Conservation (phyloP, 2,797 vertebrate genomes). For the Cyclura pinguis region DNA sequence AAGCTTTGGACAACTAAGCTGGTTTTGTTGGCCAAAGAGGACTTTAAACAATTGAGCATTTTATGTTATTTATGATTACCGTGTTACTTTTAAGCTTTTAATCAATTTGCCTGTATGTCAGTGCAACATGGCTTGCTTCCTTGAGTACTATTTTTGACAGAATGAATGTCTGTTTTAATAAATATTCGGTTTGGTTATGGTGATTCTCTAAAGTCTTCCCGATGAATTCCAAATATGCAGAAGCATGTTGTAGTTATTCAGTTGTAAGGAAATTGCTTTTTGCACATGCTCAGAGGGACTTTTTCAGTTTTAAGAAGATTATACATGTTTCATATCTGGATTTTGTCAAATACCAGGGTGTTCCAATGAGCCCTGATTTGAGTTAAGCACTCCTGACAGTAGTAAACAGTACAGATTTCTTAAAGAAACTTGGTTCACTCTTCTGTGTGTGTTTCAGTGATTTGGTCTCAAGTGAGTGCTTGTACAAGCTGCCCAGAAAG, state of each 20-base stretch:
- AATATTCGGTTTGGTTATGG: neutral
- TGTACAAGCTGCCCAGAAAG: fast-evolving
- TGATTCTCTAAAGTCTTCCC: too few species aligned
- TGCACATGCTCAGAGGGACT: neutral
- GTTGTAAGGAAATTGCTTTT: neutral
- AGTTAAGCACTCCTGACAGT: neutral
- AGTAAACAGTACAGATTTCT: neutral
- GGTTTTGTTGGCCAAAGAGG: too few species aligned
- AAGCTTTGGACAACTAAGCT: too few species aligned
- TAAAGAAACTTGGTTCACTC: neutral
- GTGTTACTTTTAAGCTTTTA: too few species aligned
- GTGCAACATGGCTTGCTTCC: too few species aligned
- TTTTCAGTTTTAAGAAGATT: neutral
- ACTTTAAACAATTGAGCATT: too few species aligned
- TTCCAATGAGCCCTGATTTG: neutral
- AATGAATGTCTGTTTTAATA: neutral
- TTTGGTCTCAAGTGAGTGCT: neutral
- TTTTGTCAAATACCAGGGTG: neutral
- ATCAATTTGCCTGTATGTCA: too few species aligned
- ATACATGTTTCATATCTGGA: neutral
- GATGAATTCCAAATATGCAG: neutral
- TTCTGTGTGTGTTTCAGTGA: neutral
- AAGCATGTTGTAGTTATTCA: neutral
- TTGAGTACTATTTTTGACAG: too few species aligned
- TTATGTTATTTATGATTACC: too few species aligned